Percentiles rank a stretch among this genome's conserved stretches.
phyloP scores from a whole-genome alignment of 2,797 vertebrate genomes.

The Pangasius krempfi region DNA sequence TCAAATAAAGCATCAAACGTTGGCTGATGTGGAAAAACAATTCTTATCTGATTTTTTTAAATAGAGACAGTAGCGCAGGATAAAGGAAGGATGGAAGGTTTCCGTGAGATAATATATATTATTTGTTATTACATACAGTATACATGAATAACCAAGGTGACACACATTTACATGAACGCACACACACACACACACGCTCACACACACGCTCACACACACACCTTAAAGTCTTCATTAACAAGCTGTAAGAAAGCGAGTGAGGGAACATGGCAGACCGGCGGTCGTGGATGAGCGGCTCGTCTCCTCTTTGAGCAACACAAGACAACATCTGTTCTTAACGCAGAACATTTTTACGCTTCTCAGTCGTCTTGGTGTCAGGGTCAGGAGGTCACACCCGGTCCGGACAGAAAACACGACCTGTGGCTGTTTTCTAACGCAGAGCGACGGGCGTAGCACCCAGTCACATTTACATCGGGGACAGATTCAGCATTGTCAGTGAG shows the following conservation, averaged over 20 bases:
- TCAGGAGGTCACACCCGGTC: conserved; percentile 65
- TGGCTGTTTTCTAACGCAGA: conserved; percentile 56
- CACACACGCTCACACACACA: conserved; percentile 27
- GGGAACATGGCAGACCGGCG: neutral
- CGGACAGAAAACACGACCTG: conserved; percentile 58
- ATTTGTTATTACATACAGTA: neutral
- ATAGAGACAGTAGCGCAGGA: too few relatives aligned
- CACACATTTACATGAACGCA: conserved; percentile 6
- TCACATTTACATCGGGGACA: conserved; percentile 8
- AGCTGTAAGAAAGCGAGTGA: neutral
- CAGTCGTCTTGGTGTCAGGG: conserved; percentile 47
- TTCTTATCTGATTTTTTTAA: neutral
- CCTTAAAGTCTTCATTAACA: neutral
- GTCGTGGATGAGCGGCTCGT: conserved; percentile 20
- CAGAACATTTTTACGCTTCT: conserved; percentile 62
- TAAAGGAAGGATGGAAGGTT: neutral
- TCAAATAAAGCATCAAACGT: neutral
- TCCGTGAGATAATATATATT: neutral
- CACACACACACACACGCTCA: conserved; percentile 41
- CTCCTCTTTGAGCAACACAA: conserved; percentile 59
- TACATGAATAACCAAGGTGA: neutral
- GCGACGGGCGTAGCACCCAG: conserved; percentile 26
- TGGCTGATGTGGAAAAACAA: neutral
- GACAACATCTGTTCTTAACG: conserved; percentile 70
- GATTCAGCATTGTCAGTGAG: neutral